Percentiles rank a stretch among this genome's conserved stretches.
phyloP scores from a whole-genome alignment of 2,113 vertebrate genomes.

The Brachypodius melanocephalos region DNA sequence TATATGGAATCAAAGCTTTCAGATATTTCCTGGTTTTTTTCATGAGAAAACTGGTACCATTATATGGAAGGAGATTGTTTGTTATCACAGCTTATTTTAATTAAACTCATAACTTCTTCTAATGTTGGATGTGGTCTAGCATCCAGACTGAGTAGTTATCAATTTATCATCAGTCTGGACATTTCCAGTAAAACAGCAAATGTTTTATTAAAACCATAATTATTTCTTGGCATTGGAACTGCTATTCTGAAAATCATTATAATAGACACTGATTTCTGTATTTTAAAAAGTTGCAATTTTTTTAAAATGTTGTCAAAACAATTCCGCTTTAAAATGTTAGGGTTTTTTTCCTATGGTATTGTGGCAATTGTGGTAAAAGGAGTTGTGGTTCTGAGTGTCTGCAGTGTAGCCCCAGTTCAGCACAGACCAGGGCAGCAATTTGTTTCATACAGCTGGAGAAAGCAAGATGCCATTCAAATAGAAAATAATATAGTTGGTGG shows the following conservation, averaged over 20 bases:
- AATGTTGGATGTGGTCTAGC: conserved; percentile 18
- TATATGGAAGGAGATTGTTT: not conserved
- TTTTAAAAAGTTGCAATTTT: not conserved
- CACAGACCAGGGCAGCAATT: not conserved
- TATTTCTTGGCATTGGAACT: conserved; percentile 1
- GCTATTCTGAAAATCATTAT: not conserved
- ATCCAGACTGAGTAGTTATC: not conserved
- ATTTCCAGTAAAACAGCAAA: conserved; percentile 36
- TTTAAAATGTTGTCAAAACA: not conserved
- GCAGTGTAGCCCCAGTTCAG: not conserved
- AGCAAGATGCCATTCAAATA: not conserved
- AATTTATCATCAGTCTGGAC: conserved; percentile 17
- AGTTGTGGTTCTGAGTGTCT: not conserved
- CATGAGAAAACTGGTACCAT: rapidly evolving
- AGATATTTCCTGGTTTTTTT: not conserved
- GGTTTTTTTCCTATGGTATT: not conserved
- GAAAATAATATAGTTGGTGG: not conserved
- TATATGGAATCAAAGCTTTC: not conserved
- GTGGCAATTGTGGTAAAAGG: not conserved
- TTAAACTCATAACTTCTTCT: not conserved
- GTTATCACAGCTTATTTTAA: not conserved
- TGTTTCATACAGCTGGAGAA: not conserved
- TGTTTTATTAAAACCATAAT: not conserved
- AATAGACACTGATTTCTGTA: not conserved
- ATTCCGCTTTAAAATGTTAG: not conserved